Conservation (phyloP, 2,113 vertebrate species). For the Dicaeum eximium region DNA sequence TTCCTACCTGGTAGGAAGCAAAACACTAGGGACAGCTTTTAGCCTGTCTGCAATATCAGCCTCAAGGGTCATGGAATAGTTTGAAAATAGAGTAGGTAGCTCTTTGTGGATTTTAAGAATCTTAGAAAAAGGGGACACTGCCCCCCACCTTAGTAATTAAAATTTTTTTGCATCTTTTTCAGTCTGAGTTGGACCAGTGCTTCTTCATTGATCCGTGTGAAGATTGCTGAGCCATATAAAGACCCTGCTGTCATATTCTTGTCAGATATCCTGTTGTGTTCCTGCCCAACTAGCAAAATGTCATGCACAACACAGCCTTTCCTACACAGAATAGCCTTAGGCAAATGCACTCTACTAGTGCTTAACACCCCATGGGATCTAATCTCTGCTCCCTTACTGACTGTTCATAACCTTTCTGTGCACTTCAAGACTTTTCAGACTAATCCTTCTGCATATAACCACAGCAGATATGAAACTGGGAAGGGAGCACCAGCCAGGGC, state of each 20-base stretch:
- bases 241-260: constrained; percentile 47
- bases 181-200: background rate
- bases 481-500: background rate
- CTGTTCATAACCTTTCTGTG: constrained; percentile 44
- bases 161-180: background rate
- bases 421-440: constrained; percentile 36
- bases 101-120: background rate
- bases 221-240: constrained; percentile 50
- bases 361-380: constrained; percentile 58
- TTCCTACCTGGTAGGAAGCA: background rate
- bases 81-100: background rate
- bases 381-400: constrained; percentile 51
- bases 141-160: background rate
- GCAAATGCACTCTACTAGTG: constrained; percentile 59
- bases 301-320: constrained; percentile 51
- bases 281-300: constrained; percentile 53
- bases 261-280: constrained; percentile 49
- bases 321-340: constrained; percentile 48
- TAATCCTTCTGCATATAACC: background rate
- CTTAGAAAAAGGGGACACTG: background rate
- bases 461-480: background rate
- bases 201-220: constrained; percentile 38
- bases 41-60: background rate
- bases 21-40: background rate
- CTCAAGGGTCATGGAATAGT: background rate